A percentile compares a stretch with the other conserved stretches of the same genome.
Conservation (phyloP, 2,888 invertebrate species). For the Lithophane leautieri region DNA sequence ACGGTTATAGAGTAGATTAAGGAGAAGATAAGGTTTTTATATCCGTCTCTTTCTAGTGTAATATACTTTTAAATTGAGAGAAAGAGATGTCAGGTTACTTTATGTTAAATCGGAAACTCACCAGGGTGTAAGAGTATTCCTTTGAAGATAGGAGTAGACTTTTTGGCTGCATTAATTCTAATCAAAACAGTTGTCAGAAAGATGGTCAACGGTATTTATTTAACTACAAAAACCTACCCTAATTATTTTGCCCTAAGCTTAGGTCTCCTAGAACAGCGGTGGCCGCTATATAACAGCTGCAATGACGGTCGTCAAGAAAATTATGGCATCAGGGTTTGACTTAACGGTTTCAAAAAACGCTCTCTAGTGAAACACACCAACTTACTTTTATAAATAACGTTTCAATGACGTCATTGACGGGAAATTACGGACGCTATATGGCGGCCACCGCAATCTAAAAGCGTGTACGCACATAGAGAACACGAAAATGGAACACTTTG, state of each 20-base stretch:
- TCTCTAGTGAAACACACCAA: too few relatives aligned
- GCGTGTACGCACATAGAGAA: too few relatives aligned
- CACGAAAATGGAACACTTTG: too few relatives aligned
- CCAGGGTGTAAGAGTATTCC: not conserved
- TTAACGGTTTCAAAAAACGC: too few relatives aligned
- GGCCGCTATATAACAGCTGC: too few relatives aligned
- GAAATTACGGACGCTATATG: too few relatives aligned
- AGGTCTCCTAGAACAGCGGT: too few relatives aligned
- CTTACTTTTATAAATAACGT: too few relatives aligned
- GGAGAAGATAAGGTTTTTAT: conserved; percentile 36
- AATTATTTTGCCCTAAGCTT: not conserved
- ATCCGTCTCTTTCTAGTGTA: conserved; percentile 43
- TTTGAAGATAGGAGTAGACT: not conserved
- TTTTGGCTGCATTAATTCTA: not conserved
- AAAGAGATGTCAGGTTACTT: conserved; percentile 16
- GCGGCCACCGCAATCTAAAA: too few relatives aligned
- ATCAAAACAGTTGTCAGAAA: not conserved
- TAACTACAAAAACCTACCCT: not conserved
- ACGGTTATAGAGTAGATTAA: conserved; percentile 60
- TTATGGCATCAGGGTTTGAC: too few relatives aligned
- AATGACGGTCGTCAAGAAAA: too few relatives aligned
- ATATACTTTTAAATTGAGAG: not conserved
- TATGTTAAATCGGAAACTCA: not conserved
- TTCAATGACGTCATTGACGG: too few relatives aligned
- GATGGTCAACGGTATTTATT: not conserved